These are phyloP conservation scores for Tenrec ecaudatus DNA, from an alignment of 2,113 vertebrate genomes.

Conservation along the genomic window DNA sequence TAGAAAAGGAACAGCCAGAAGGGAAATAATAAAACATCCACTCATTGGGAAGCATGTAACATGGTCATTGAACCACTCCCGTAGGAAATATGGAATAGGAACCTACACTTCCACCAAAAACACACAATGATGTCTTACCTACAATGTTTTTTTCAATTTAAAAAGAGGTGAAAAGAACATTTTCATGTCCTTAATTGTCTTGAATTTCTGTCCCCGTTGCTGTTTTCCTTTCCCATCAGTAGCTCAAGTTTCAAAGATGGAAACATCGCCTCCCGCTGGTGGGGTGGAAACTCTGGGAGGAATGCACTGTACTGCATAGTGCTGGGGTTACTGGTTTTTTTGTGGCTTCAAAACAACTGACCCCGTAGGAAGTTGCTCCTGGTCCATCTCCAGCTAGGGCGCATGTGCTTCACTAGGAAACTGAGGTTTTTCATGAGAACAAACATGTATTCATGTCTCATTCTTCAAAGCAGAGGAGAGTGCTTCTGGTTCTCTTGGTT, in stretches of 20 bases:
- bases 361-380: not conserved
- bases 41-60: no score
- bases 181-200: not conserved
- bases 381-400: not conserved
- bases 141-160: no score
- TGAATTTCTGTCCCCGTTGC: not conserved
- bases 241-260: not conserved
- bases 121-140: no score
- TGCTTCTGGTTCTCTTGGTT: conserved; percentile 5
- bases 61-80: no score
- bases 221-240: not conserved
- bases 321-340: not conserved
- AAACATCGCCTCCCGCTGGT: not conserved
- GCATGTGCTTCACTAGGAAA: not conserved
- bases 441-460: not conserved
- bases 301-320: not conserved
- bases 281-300: not conserved
- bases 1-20: no score
- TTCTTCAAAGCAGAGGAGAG: not conserved
- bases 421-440: conserved; percentile 43
- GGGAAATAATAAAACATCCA: no score
- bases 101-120: no score
- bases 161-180: no score
- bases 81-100: no score
- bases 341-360: not conserved